Evolutionary conservation across 2,113 vertebrate genomes (phyloP).

Genomic region (Macquaria australasica): DNA sequence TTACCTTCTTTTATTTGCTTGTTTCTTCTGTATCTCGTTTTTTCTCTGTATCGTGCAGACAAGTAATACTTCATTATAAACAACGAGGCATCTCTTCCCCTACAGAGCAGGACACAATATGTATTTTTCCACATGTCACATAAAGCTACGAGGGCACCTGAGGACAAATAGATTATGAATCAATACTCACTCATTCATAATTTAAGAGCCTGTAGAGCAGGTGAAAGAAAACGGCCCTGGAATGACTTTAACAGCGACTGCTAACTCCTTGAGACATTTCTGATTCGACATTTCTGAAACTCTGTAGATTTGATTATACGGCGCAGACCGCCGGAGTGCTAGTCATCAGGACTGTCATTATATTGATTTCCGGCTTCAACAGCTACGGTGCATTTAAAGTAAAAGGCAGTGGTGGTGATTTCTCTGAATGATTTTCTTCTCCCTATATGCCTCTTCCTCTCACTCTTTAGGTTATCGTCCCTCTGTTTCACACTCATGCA

Average conservation of each 20-base stretch:
- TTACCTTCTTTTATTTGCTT: too few relatives aligned
- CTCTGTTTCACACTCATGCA: background rate
- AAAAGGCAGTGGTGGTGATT: background rate
- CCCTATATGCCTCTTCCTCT: background rate
- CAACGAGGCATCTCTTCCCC: background rate
- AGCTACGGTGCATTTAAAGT: background rate
- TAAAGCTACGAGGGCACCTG: background rate
- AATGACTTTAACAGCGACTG: background rate
- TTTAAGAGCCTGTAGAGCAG: background rate
- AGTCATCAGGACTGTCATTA: background rate
- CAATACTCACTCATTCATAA: constrained; percentile 18
- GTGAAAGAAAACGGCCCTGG: background rate
- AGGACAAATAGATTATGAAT: background rate
- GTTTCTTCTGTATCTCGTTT: too few relatives aligned
- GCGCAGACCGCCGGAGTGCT: background rate
- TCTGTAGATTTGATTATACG: background rate
- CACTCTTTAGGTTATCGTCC: background rate
- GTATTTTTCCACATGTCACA: background rate
- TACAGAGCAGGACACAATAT: background rate
- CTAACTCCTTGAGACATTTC: background rate
- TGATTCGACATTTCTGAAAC: background rate
- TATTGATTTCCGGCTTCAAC: constrained; percentile 3
- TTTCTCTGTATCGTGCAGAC: too few relatives aligned
- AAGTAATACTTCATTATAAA: background rate
- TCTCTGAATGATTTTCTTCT: background rate